Evolutionary conservation across 2,797 vertebrate genomes (phyloP).

Genomic region (Manis pentadactyla): DNA sequence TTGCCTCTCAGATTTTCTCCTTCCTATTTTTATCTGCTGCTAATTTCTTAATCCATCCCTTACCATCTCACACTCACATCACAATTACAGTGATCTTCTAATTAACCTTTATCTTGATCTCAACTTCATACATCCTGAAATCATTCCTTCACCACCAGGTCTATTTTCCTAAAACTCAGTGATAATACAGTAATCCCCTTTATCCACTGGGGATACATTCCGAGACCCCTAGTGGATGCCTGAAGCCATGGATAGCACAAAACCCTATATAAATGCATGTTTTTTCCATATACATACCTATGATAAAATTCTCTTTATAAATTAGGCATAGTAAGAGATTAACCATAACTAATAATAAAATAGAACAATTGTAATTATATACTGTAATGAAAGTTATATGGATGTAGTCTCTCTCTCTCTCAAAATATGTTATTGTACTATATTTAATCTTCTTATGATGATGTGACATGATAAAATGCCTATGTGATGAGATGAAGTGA

Average conservation of each 20-base stretch:
- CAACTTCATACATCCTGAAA: neutral
- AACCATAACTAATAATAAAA: neutral
- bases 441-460: neutral
- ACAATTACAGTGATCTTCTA: neutral
- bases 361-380: neutral
- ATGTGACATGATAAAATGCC: neutral
- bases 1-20: neutral
- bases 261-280: too few relatives aligned
- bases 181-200: neutral
- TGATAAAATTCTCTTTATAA: too few relatives aligned
- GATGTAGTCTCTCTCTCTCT: neutral
- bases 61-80: neutral
- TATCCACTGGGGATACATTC: too few relatives aligned
- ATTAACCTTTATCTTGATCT: neutral
- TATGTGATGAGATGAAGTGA: neutral
- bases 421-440: neutral
- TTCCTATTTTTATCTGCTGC: neutral
- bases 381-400: neutral
- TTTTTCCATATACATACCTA: too few relatives aligned
- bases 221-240: too few relatives aligned
- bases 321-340: too few relatives aligned
- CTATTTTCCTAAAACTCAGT: conserved; percentile 35
- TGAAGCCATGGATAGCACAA: too few relatives aligned
- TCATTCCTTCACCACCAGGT: neutral
- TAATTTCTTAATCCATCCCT: neutral